Base-by-base conservation (phyloP, 1,140 invertebrate species). In the Drosophila persimilis region DNA sequence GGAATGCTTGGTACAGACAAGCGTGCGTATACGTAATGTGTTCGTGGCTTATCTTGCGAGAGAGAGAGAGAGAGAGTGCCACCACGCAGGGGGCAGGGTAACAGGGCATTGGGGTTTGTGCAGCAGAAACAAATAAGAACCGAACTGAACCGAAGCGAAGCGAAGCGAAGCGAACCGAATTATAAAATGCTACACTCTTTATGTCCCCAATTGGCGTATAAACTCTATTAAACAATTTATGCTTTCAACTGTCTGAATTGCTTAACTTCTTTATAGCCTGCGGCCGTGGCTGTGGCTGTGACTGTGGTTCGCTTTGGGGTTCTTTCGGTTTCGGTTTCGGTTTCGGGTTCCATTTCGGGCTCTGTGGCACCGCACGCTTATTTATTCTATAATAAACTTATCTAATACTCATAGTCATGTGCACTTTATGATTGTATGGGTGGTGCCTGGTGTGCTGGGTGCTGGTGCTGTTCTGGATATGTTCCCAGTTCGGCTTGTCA, bases 191-290 rank as follows among this genome's bases (percentile, higher is more conserved):
- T 35, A 11, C 11, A 39, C 60, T 72, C 70, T 62, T 66, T 81
- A 50, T 63, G 54, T 54, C 73, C 76, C 58, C 69, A 81, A 78
- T 76, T 73, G 72, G 24, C 46, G 67, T 29, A 47, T 50, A 79
- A 77, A 80, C 67, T 86, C 69, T 86, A 85, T 85, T 85, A 86
- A 86, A 51, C 77, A 81, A 85, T 85, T 85, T 74, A 86, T 81
- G 77, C 64, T 61, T 80, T 74, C 59, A 81, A 86, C 69, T 80
- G 69, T 56, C 70, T 74, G 61, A 85, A 81, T 85, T 86, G 77
- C 56, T 86, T 70, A 77, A 85, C 81, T 85, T 86, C 73, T 86
- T 80, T 85, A 86, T 85, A 69, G 35, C 24, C 24, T 26, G 24
- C 24, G 24, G 24, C 24, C 4, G 4, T 26, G 24, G 24, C 24